Percentiles rank a stretch among this genome's conserved stretches.
phyloP scores from a whole-genome alignment of 2,888 invertebrate genomes.

The Mongoloraphidia duomilia region DNA sequence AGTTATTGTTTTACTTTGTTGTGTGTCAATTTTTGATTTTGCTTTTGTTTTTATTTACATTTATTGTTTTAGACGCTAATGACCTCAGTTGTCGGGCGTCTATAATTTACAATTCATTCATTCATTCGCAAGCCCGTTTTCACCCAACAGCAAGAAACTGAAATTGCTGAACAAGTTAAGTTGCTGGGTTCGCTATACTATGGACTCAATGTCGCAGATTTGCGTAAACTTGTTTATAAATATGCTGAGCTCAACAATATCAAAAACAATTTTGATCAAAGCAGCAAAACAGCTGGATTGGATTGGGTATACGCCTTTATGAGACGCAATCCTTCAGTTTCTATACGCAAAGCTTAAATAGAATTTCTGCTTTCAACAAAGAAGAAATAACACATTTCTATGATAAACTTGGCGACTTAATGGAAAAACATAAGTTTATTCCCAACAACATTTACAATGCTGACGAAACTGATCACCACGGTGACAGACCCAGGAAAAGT shows the following conservation, averaged over 20 bases:
- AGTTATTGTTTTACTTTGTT: too few species aligned
- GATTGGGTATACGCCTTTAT: slow-evolving; percentile 7
- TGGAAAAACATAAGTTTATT: slow-evolving; percentile 16
- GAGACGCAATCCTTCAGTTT: slow-evolving; percentile 12
- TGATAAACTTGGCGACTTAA: slow-evolving; percentile 10
- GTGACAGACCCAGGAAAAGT: slow-evolving; percentile 19
- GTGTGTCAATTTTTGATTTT: too few species aligned
- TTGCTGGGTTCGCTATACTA: slow-evolving; percentile 7
- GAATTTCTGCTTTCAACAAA: slow-evolving; percentile 12
- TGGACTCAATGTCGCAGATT: neutral
- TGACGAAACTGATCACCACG: slow-evolving; percentile 18
- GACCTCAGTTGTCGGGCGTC: too few species aligned
- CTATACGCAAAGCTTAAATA: slow-evolving; percentile 11
- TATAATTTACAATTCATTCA: too few species aligned
- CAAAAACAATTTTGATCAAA: slow-evolving; percentile 14
- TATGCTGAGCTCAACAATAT: slow-evolving; percentile 14
- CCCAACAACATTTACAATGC: slow-evolving; percentile 18
- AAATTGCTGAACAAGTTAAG: slow-evolving; percentile 13
- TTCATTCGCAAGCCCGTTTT: slow-evolving; percentile 13
- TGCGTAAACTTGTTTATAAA: slow-evolving; percentile 11
- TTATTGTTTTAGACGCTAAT: too few species aligned
- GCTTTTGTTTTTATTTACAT: too few species aligned
- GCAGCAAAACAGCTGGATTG: slow-evolving; percentile 13
- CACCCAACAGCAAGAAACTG: slow-evolving; percentile 12
- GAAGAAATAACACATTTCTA: slow-evolving; percentile 18